Evolutionary conservation across 2,888 invertebrate genomes (phyloP).

Genomic region (Lutraria lutraria): DNA sequence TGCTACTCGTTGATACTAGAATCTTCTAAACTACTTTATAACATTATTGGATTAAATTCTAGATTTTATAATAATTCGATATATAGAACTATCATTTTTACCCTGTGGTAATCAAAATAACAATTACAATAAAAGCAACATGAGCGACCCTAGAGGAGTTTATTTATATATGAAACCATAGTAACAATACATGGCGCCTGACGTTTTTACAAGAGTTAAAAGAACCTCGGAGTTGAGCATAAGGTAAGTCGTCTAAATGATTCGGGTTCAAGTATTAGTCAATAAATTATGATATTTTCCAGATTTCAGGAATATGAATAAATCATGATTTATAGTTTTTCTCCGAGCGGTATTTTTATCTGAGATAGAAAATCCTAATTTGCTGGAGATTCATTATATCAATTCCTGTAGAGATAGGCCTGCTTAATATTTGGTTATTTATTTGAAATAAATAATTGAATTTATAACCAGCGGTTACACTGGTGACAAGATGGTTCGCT

Average conservation of each 20-base stretch:
- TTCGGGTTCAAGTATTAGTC: not conserved
- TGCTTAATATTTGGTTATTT: not conserved
- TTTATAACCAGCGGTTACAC: not conserved
- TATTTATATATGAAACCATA: not conserved
- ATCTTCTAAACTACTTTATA: too few relatives aligned
- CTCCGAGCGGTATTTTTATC: not conserved
- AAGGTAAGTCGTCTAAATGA: not conserved
- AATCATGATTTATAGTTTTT: not conserved
- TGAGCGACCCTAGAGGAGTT: not conserved
- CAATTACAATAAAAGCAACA: not conserved
- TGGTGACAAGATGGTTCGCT: not conserved
- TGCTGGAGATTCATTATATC: not conserved
- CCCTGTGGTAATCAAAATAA: not conserved
- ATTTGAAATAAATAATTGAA: not conserved
- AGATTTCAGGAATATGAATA: not conserved
- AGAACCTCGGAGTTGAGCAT: not conserved
- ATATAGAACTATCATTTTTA: not conserved
- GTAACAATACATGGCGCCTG: not conserved
- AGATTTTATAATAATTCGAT: too few relatives aligned
- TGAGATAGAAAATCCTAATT: not conserved
- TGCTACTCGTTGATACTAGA: not conserved
- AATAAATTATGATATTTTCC: not conserved
- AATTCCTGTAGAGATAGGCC: not conserved
- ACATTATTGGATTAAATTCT: too few relatives aligned
- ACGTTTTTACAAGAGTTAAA: not conserved